phyloP scores from a whole-genome alignment of 2,888 invertebrate genomes.

The Pammene fasciana region DNA sequence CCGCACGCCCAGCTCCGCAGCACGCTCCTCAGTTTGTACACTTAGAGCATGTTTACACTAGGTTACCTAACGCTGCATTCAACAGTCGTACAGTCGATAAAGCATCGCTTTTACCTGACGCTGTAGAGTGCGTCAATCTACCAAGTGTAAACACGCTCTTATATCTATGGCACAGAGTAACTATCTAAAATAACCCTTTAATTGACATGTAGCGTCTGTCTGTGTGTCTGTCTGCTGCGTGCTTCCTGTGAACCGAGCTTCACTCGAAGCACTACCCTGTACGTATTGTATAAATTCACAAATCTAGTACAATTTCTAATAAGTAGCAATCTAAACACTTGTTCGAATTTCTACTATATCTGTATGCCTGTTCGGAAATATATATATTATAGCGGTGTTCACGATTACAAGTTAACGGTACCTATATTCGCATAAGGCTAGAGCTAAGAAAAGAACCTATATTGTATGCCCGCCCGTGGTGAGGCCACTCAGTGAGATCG shows the following conservation, averaged over 20 bases:
- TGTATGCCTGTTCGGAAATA: slow-evolving; percentile 19
- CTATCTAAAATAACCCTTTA: neutral
- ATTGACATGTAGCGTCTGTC: slow-evolving; percentile 23
- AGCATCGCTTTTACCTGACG: too few relatives aligned
- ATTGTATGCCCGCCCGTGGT: slow-evolving; percentile 5
- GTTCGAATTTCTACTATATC: slow-evolving; percentile 36
- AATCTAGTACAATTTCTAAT: slow-evolving; percentile 8
- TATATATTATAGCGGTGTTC: slow-evolving; percentile 35
- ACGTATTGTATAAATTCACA: slow-evolving; percentile 19
- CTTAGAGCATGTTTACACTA: neutral
- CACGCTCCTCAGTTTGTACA: too few relatives aligned
- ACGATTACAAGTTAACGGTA: slow-evolving; percentile 28
- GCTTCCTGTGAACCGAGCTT: neutral
- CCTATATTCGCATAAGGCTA: slow-evolving; percentile 25
- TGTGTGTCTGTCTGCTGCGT: slow-evolving; percentile 11
- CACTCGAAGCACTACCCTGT: slow-evolving; percentile 12
- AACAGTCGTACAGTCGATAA: too few relatives aligned
- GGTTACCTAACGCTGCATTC: too few relatives aligned
- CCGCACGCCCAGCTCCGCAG: too few relatives aligned
- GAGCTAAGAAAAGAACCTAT: slow-evolving; percentile 31
- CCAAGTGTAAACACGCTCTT: neutral
- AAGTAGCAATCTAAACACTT: slow-evolving; percentile 20
- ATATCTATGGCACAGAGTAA: slow-evolving; percentile 3
- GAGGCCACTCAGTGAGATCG: slow-evolving; percentile 19
- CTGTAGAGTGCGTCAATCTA: neutral